phyloP scores from a whole-genome alignment of 64 coral and sea anemone species.

The Stylophora pistillata region DNA sequence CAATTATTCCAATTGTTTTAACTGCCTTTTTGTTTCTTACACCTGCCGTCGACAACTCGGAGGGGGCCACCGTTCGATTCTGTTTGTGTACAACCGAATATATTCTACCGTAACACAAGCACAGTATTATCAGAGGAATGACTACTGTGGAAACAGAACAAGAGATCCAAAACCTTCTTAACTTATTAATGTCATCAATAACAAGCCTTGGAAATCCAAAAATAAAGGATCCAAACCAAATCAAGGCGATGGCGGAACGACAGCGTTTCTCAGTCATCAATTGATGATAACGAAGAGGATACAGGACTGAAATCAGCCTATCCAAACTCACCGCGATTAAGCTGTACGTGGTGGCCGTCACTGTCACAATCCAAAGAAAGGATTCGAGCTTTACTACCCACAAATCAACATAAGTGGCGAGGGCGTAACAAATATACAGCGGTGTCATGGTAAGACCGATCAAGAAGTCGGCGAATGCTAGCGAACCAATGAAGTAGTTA shows the following conservation, averaged over 20 bases:
- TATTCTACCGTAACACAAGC: slow-evolving; percentile 10
- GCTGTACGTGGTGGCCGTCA: slow-evolving; percentile 37
- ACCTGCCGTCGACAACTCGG: background rate
- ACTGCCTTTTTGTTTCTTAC: slow-evolving; percentile 21
- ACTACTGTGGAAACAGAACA: slow-evolving; percentile 35
- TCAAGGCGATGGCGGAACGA: background rate
- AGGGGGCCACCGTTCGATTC: background rate
- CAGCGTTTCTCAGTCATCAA: slow-evolving; percentile 42
- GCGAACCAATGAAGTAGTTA: background rate
- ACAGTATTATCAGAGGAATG: slow-evolving; percentile 9
- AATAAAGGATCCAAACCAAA: slow-evolving; percentile 16
- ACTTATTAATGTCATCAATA: slow-evolving; percentile 25
- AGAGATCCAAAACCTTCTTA: slow-evolving; percentile 26
- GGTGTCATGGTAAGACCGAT: slow-evolving; percentile 28
- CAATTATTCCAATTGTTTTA: slow-evolving; percentile 14
- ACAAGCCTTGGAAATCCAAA: slow-evolving; percentile 32
- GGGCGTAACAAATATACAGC: slow-evolving; percentile 2
- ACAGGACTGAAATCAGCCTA: slow-evolving; percentile 18
- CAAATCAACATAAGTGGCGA: background rate
- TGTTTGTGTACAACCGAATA: slow-evolving; percentile 9
- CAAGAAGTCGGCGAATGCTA: slow-evolving; percentile 28
- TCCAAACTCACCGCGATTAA: slow-evolving; percentile 41
- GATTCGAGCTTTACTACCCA: slow-evolving; percentile 24
- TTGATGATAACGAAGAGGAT: slow-evolving; percentile 19
- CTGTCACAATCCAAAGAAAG: slow-evolving; percentile 36